A percentile compares a stretch with the other conserved stretches of the same genome.
Evolutionary conservation across 35 echinoderm and acorn worm species (phyloP).

Genomic region (Ptychodera flava): DNA sequence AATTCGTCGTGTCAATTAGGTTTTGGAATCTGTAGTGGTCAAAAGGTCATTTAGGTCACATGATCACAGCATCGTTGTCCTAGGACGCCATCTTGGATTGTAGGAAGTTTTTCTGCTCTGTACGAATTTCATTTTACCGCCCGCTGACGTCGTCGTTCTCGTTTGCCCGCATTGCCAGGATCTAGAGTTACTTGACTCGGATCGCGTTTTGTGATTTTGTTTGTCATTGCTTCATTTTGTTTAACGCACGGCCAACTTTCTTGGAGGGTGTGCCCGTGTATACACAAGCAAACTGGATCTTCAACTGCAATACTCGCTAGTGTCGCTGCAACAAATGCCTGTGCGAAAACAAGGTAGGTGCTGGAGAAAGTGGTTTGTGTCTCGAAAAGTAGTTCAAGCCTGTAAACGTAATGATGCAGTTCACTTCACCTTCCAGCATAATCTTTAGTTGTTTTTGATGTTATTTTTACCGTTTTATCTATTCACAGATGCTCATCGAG

Average conservation of each 20-base stretch:
- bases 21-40: too few relatives aligned
- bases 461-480: conserved; percentile 12
- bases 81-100: background rate
- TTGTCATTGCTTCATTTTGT: background rate
- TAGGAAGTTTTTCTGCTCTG: background rate
- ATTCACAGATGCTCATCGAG: conserved; percentile 86
- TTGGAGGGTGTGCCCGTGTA: background rate
- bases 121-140: background rate
- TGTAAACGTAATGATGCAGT: too few relatives aligned
- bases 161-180: background rate
- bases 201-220: background rate
- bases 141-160: background rate
- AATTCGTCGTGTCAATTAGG: too few relatives aligned
- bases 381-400: too few relatives aligned
- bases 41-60: background rate
- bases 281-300: background rate
- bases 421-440: too few relatives aligned
- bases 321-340: background rate
- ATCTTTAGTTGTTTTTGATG: too few relatives aligned
- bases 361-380: too few relatives aligned
- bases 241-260: background rate
- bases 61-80: background rate
- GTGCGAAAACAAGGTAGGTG: background rate
- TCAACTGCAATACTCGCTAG: background rate
- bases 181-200: background rate